Base-by-base conservation (phyloP, 2,888 invertebrate species). In the Athalia cordata region DNA sequence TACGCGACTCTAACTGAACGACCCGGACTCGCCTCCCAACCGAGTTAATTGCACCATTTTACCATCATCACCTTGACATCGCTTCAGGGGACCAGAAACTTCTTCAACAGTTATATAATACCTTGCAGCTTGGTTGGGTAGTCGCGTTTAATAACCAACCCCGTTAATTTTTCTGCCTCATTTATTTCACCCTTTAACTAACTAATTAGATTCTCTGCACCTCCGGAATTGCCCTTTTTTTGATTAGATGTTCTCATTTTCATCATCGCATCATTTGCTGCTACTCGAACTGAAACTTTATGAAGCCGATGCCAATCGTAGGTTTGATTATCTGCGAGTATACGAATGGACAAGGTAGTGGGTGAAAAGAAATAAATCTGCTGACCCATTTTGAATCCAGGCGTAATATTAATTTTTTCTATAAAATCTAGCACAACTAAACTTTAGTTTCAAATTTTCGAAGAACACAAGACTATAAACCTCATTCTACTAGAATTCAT, bases 21-120 rank as follows among this genome's bases (percentile, higher is more conserved):
- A 15, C 52, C 52, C 52, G 43, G 50, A 7, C 49, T 67, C 50
- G 29, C 50, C 50, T 15, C 67, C 7, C 11, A n/a, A 13, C 52
- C 55, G 47, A 72, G 13, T 59, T 72, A 59, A 47, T 59, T 47
- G 52, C 45, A 4, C 4, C 6, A 72, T 72, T 72, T 72, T 68
- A 55, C 8, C 55, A 55, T 55, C n/a, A 29, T 6, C 45, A 47
- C 52, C 72, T 59, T 59, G 13, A 72, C 47, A 47, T 59, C 13
- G 9, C 52, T 72, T 6, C 29, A 49, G 50, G 15, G 50, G 3
- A 50, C 49, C 67, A 50, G 50, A 4, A 43, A 70, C 70, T 70
- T 55, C 5, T 55, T 29, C 55, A 43, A 55, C n/a, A 57, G n/a
- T 70, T 70, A 70, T n/a, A 29, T 1, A 29, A 29, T 29, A 29